Percentiles rank a stretch among this genome's conserved stretches.
Conservation (phyloP, 2,888 invertebrate species). For the Allacma fusca region DNA sequence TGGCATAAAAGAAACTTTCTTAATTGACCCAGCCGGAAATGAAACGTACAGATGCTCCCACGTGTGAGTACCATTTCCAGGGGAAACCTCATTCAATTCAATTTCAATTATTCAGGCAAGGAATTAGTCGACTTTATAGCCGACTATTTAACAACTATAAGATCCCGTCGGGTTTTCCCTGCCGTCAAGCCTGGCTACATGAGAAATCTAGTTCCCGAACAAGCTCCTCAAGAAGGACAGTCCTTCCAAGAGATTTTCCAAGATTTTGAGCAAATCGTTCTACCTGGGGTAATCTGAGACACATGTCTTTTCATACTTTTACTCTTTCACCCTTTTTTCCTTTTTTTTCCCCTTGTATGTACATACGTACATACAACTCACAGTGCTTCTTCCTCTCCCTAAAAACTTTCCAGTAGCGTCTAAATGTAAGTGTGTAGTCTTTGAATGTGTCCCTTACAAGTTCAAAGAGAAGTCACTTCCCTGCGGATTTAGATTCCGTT, state of each 20-base stretch:
- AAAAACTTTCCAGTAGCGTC: too few species aligned
- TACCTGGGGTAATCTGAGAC: conserved; percentile 84
- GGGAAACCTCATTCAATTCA: not conserved
- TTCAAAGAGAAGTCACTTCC: too few species aligned
- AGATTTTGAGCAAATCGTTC: conserved; percentile 92
- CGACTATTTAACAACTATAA: conserved; percentile 91
- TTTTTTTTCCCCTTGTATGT: too few species aligned
- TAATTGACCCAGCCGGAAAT: conserved; percentile 53
- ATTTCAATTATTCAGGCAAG: conserved; percentile 74
- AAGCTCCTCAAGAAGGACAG: conserved; percentile 87
- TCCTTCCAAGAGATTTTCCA: conserved; percentile 89
- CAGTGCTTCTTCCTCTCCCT: too few species aligned
- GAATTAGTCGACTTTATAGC: conserved; percentile 99
- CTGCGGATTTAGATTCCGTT: too few species aligned
- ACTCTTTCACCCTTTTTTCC: too few species aligned
- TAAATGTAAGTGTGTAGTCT: too few species aligned
- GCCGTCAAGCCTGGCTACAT: conserved; percentile 95
- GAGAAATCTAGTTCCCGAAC: conserved; percentile 81
- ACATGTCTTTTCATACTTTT: not conserved
- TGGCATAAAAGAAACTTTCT: conserved; percentile 35
- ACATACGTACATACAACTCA: too few species aligned
- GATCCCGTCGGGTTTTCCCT: conserved; percentile 89
- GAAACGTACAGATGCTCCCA: conserved; percentile 46
- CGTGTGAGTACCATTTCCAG: too few species aligned
- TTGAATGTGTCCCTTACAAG: too few species aligned